These are phyloP conservation scores for Mus spretus DNA, from an alignment of 2,797 vertebrate species.

Conservation along the genomic window DNA sequence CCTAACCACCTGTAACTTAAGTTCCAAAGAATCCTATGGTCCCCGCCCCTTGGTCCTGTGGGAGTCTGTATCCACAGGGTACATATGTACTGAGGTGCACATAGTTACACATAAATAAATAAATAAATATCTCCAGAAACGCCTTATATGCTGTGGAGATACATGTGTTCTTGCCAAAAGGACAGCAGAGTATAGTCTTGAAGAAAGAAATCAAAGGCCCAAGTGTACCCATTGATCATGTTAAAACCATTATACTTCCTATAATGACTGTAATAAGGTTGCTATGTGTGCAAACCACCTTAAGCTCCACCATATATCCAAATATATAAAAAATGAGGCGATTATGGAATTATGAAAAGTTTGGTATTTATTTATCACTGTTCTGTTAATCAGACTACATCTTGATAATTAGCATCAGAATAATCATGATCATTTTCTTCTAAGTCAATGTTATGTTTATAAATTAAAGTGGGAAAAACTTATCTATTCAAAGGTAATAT, in stretches of 20 bases:
- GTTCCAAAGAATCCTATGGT: background rate
- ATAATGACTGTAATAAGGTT: background rate
- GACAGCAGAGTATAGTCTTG: background rate
- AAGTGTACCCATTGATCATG: background rate
- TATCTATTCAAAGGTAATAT: conserved; percentile 77
- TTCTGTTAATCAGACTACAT: background rate
- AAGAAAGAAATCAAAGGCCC: background rate
- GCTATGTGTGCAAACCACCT: background rate
- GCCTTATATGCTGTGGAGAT: background rate
- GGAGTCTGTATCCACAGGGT: background rate
- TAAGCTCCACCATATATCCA: background rate
- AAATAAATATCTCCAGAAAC: background rate
- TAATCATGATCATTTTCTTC: conserved; percentile 76
- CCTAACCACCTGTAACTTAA: background rate
- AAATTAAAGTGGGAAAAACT: conserved; percentile 83
- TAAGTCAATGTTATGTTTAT: conserved; percentile 74
- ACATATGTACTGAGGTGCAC: too few species aligned
- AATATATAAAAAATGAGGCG: background rate
- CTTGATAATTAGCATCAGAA: conserved; percentile 80
- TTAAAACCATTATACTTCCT: conserved; percentile 6
- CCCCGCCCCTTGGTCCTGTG: background rate
- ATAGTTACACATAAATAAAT: background rate
- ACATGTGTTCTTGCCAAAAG: background rate
- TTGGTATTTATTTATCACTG: background rate
- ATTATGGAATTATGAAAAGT: background rate